A percentile compares a stretch with the other conserved stretches of the same genome.
Conservation (phyloP, 2,888 invertebrate genomes). For the Laothoe populi region DNA sequence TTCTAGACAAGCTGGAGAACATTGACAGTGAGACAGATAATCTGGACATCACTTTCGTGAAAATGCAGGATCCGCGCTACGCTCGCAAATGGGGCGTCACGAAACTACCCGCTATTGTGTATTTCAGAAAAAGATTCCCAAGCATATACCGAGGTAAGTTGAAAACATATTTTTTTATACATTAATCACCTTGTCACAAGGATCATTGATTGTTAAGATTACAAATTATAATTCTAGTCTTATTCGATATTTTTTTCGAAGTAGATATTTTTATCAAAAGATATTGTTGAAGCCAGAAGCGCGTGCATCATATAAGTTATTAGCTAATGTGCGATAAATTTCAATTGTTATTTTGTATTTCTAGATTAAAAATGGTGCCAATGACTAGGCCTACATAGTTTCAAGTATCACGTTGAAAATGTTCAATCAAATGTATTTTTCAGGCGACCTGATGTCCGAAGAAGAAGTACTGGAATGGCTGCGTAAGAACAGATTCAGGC, state of each 20-base stretch:
- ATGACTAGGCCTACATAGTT: background rate
- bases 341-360: no score
- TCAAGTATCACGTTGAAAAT: background rate
- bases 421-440: slow-evolving; percentile 36
- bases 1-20: slow-evolving; percentile 94
- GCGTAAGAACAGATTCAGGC: slow-evolving; percentile 95
- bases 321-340: no score
- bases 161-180: background rate
- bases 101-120: slow-evolving; percentile 95
- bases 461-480: slow-evolving; percentile 96
- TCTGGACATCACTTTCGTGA: slow-evolving; percentile 96
- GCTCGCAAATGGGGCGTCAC: slow-evolving; percentile 97
- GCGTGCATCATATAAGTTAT: no score
- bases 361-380: no score
- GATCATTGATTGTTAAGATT: no score
- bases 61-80: slow-evolving; percentile 96
- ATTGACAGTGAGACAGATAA: slow-evolving; percentile 98
- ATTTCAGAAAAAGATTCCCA: slow-evolving; percentile 95
- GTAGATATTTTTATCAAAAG: no score
- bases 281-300: no score
- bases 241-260: no score
- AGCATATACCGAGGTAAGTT: slow-evolving; percentile 93
- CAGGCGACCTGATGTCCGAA: slow-evolving; percentile 93
- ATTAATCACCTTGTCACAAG: background rate
- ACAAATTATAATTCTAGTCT: no score